These are phyloP conservation scores for Parapsyche elsis DNA, from an alignment of 1,140 invertebrate species.

Conservation along the genomic window DNA sequence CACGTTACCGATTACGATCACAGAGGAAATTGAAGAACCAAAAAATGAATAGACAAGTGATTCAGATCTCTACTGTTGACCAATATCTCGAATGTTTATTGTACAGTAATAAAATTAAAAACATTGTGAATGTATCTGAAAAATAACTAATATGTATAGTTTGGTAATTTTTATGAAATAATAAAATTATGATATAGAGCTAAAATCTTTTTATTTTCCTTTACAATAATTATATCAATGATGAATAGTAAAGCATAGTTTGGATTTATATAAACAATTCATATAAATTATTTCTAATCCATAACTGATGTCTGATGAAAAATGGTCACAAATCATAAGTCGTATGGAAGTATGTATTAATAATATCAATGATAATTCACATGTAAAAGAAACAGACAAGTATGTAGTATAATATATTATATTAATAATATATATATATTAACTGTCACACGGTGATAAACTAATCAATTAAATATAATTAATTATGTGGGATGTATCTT, in stretches of 20 bases:
- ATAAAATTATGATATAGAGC: constrained; percentile 48
- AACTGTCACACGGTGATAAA: constrained; percentile 38
- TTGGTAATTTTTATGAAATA: constrained; percentile 25
- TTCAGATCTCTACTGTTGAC: neutral
- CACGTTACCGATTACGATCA: constrained; percentile 71
- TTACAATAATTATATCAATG: constrained; percentile 53
- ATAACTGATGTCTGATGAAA: neutral
- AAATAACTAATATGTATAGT: neutral
- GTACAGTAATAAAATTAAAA: no score
- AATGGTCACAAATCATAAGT: neutral
- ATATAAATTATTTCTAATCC: constrained; percentile 4
- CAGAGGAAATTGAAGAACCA: neutral
- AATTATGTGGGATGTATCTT: constrained; percentile 53
- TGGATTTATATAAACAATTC: constrained; percentile 45
- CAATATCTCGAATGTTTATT: no score
- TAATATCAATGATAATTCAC: constrained; percentile 15
- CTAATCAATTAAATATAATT: constrained; percentile 55
- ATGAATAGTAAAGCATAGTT: constrained; percentile 54
- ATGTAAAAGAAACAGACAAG: constrained; percentile 1
- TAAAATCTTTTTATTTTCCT: constrained; percentile 53
- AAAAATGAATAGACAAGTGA: neutral
- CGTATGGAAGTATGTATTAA: neutral
- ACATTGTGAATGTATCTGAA: no score
- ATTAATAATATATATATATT: neutral
- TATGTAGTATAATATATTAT: constrained; percentile 21